A percentile compares a stretch with the other conserved stretches of the same genome.
phyloP scores from a whole-genome alignment of 2,797 vertebrate genomes.

The Hemibagrus guttatus region DNA sequence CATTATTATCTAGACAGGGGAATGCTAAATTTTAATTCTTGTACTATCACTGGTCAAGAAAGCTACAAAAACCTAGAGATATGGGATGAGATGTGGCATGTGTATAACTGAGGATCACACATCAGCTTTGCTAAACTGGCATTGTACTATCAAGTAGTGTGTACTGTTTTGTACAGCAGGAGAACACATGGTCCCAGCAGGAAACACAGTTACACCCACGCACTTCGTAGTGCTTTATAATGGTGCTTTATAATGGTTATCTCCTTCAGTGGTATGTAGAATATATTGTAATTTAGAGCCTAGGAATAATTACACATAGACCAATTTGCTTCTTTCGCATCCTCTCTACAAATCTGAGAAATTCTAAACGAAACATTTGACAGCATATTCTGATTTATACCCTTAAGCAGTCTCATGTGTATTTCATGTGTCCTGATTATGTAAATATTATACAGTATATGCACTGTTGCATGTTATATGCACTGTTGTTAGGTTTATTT shows the following conservation, averaged over 20 bases:
- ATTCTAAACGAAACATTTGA: neutral
- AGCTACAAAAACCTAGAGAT: neutral
- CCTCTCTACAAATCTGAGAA: neutral
- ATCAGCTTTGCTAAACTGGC: neutral
- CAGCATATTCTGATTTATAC: neutral
- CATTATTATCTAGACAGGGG: neutral
- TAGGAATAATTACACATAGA: neutral
- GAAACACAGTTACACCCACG: neutral
- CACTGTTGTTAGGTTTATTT: neutral
- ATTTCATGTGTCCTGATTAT: neutral
- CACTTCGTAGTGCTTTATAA: neutral
- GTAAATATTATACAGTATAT: neutral
- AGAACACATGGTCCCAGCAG: neutral
- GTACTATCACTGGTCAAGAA: neutral
- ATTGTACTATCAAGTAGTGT: neutral
- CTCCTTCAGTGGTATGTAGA: neutral
- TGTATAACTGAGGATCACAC: neutral
- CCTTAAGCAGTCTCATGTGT: neutral
- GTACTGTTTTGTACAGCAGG: neutral
- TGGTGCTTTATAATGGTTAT: neutral
- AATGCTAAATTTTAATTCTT: neutral
- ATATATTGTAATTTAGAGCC: neutral
- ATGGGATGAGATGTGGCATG: neutral
- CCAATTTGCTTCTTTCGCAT: neutral
- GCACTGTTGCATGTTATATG: neutral